Evolutionary conservation across 2,113 vertebrate species (phyloP).

Genomic region (Lepus americanus): DNA sequence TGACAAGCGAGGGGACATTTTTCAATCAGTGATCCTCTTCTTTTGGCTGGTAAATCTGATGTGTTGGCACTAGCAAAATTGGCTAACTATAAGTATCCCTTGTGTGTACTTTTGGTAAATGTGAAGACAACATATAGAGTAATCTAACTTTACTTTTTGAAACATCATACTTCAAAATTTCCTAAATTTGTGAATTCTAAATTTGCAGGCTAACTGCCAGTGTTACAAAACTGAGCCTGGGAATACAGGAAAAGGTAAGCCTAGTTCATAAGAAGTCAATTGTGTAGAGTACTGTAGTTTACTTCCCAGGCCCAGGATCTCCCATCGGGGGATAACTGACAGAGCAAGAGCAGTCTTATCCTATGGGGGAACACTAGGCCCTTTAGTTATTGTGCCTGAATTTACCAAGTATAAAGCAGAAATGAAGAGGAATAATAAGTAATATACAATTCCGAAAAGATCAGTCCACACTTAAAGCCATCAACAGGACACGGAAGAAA

Average conservation of each 20-base stretch:
- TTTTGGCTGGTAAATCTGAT: background rate
- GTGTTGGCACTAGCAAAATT: background rate
- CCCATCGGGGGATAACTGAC: background rate
- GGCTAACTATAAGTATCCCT: background rate
- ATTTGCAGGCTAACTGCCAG: conserved; percentile 15
- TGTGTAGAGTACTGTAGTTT: too few relatives aligned
- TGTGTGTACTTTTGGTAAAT: conserved; percentile 44
- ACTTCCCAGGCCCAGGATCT: background rate
- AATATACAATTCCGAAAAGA: background rate
- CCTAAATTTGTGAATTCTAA: conserved; percentile 58
- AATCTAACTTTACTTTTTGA: conserved; percentile 26
- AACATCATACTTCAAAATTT: conserved; percentile 42
- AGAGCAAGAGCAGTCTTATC: background rate
- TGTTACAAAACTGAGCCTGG: conserved; percentile 42
- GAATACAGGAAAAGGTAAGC: conserved; percentile 17
- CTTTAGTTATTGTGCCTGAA: background rate
- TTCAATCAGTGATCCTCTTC: background rate
- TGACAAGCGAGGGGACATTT: background rate
- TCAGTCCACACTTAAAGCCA: background rate
- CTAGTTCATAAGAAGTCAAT: conserved; percentile 5
- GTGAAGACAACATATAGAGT: background rate
- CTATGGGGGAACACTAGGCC: background rate
- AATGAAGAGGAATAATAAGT: background rate
- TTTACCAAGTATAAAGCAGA: background rate
- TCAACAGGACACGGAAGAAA: background rate